Conservation (phyloP, 2,113 vertebrate genomes). For the Burhinus bistriatus region DNA sequence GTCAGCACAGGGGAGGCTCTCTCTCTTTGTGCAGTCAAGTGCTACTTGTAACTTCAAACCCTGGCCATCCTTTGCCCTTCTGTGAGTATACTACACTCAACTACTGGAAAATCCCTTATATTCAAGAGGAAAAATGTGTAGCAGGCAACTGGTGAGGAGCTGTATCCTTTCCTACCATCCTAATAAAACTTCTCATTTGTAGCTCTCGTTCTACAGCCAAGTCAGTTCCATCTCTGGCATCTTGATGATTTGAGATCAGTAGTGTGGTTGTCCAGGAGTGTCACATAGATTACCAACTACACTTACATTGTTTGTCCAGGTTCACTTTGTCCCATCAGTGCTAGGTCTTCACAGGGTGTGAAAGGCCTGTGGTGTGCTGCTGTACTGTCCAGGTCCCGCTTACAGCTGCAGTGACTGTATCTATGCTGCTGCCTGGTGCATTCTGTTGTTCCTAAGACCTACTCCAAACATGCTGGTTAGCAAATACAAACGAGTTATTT, state of each 20-base stretch:
- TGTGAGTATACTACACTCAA: background rate
- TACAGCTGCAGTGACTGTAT: background rate
- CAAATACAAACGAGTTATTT: background rate
- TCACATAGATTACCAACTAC: background rate
- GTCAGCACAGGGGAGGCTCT: background rate
- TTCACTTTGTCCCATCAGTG: background rate
- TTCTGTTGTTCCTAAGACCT: background rate
- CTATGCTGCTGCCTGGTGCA: background rate
- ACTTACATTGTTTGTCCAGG: background rate
- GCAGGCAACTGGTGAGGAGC: background rate
- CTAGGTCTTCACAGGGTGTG: background rate
- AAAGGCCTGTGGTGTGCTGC: background rate
- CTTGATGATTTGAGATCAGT: background rate
- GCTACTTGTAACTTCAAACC: background rate
- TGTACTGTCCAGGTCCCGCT: background rate
- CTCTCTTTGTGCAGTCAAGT: background rate
- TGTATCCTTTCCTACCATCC: background rate
- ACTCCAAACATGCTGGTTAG: background rate
- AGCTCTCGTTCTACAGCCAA: background rate
- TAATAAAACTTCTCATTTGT: background rate
- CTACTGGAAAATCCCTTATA: background rate
- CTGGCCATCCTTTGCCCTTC: background rate
- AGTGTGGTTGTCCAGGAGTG: background rate
- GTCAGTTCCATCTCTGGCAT: background rate
- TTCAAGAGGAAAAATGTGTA: background rate